phyloP scores from a whole-genome alignment of 2,113 vertebrate species.

The Phrynosoma blainvillii region DNA sequence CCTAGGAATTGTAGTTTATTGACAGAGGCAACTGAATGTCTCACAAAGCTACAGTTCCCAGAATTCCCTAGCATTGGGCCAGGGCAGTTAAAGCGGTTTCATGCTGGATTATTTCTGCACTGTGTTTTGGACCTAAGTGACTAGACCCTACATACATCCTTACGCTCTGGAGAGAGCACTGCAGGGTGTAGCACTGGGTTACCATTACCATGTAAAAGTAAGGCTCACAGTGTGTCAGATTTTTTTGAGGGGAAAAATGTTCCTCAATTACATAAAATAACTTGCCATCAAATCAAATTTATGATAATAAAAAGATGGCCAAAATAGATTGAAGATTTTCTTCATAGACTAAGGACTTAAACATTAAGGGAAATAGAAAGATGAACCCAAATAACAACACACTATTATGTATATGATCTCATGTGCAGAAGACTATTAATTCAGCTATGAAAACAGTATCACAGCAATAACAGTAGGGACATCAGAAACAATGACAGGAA shows the following conservation, averaged over 20 bases:
- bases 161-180: neutral
- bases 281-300: neutral
- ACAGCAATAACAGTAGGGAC: neutral
- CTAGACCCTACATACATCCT: neutral
- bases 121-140: too few species aligned
- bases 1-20: too few species aligned
- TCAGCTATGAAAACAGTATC: slow-evolving; percentile 9
- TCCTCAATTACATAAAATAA: slow-evolving; percentile 5
- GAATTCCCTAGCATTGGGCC: too few species aligned
- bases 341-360: slow-evolving; percentile 26
- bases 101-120: too few species aligned
- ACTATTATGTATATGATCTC: neutral
- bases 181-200: neutral
- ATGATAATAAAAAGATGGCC: slow-evolving; percentile 17
- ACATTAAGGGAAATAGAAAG: neutral
- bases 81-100: too few species aligned
- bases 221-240: neutral
- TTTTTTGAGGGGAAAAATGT: neutral
- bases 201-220: neutral
- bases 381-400: neutral
- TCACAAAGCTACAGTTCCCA: too few species aligned
- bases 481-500: slow-evolving; percentile 16
- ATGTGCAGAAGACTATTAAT: slow-evolving; percentile 1
- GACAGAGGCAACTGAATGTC: too few species aligned
- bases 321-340: neutral